A percentile compares a stretch with the other conserved stretches of the same genome.
These are phyloP conservation scores for Nyctibius grandis DNA, from an alignment of 2,797 vertebrate species.

Conservation along the genomic window DNA sequence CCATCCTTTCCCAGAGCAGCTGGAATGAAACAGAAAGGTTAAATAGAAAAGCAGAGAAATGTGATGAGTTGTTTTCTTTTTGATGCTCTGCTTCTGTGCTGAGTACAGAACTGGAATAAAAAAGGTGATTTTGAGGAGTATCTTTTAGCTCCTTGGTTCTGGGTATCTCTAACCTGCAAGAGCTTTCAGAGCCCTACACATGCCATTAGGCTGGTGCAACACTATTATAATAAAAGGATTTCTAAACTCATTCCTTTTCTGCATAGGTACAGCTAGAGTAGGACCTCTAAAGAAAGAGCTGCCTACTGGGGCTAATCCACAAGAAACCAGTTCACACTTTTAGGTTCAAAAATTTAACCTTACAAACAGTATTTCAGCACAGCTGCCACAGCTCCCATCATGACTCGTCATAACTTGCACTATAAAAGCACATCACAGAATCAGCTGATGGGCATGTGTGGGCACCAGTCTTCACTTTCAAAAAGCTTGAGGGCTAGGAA, in stretches of 20 bases:
- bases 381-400: background rate
- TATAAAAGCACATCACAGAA: background rate
- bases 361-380: background rate
- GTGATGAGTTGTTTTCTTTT: background rate
- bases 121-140: background rate
- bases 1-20: background rate
- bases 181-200: background rate
- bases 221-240: background rate
- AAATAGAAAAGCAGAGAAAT: background rate
- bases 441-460: background rate
- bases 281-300: background rate
- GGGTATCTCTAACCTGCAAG: background rate
- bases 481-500: background rate
- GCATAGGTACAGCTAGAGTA: background rate
- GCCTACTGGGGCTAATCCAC: background rate
- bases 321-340: background rate
- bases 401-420: background rate
- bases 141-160: background rate
- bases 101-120: background rate
- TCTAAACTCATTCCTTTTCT: background rate
- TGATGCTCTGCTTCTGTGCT: background rate
- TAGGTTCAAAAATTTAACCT: background rate
- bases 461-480: background rate
- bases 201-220: no score
- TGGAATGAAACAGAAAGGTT: background rate